Evolutionary conservation across 2,797 vertebrate genomes (phyloP), one percentile per base, ranked within the genome.

Genomic region (Cossypha polioptera): DNA sequence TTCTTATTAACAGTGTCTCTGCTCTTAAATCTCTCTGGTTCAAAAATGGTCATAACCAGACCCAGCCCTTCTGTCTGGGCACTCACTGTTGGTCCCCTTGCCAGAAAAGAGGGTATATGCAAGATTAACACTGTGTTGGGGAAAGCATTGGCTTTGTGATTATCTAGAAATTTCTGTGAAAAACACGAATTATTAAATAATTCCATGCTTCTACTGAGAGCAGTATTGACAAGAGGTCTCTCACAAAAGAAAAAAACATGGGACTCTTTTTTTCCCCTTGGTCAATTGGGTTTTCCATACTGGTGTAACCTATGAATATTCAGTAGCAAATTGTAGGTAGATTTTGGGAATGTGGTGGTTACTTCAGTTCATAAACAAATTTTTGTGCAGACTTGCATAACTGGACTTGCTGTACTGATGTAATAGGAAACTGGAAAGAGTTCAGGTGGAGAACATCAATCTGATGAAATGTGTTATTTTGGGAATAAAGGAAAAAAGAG

Each of bases 241-340:
- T 80, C 11, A 7, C 11, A 47, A 48, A 92, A 84, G 21, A 22
- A 33, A 55, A 45, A 18, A 7, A 0, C 1, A 11, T 0, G 0
- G 16, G 43, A 14, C 25, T 29, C 3, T 31, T 35, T n/a, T 43
- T 45, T 5, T 31, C 51, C 31, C 16, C 5, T 47, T 63, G 42
- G 11, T 20, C 11, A 45, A 0, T 3, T 58, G 21, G 11, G 17
- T 80, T 88, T 92, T 72, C 73, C 6, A 5, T 63, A 5, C 10
- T 63, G 8, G 3, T 47, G 10, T 73, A 81, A 61, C 19, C 29
- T 51, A 3, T 38, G 58, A n/a, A 14, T 26, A 35, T 40, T 86
- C 40, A 38, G 29, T 71, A 51, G 26, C 17, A 79, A 53, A 58
- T 4, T 63, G 33, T 53, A 29, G 13, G 43, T n/a, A 45, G 25